Base-by-base conservation (phyloP, 2,888 invertebrate genomes). In the Tetanocera ferruginea region DNA sequence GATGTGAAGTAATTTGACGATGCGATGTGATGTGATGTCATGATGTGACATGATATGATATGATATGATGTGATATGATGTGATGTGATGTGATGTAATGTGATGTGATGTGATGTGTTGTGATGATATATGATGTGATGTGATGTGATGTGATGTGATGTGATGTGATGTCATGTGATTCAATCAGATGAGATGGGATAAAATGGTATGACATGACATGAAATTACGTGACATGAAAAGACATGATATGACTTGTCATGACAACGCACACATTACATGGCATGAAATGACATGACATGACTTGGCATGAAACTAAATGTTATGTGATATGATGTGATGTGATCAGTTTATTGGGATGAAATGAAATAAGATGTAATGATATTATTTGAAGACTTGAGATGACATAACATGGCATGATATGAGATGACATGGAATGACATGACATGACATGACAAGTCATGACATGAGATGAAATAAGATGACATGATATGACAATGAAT, bases 261-360 rank as follows among this genome's bases (percentile, higher is more conserved):
- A n/a, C n/a, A n/a, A n/a, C n/a, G n/a, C n/a, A n/a, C n/a, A n/a
- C n/a, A n/a, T n/a, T n/a, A n/a, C n/a, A n/a, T n/a, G n/a, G n/a
- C n/a, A 66, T 66, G 31, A 66, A 28, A 66, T 66, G 31, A 66
- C 19, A 66, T 66, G 31, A 66, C 8, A 66, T 66, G 31, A 66
- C 19, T 25, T 66, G 31, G 28, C 8, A 66, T 66, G 37, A 66
- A 66, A 34, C 28, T 11, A 66, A 28, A 66, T 34, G 31, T 25
- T 25, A 66, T 66, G 37, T 43, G 49, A 43, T 31, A 43, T 17
- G 37, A 67, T 11, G 14, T 67, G 37, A 67, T 31, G 34, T 67
- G 62, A 62, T 28, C 5, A 25, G 62, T 57, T 1, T n/a, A n/a
- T n/a, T 19, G 57, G 19, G 19, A 57, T 57, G 57, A 57, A 57